Percentiles rank a stretch among this genome's conserved stretches.
Evolutionary conservation across 2,797 vertebrate genomes (phyloP).

Genomic region (Sebastes cheni): DNA sequence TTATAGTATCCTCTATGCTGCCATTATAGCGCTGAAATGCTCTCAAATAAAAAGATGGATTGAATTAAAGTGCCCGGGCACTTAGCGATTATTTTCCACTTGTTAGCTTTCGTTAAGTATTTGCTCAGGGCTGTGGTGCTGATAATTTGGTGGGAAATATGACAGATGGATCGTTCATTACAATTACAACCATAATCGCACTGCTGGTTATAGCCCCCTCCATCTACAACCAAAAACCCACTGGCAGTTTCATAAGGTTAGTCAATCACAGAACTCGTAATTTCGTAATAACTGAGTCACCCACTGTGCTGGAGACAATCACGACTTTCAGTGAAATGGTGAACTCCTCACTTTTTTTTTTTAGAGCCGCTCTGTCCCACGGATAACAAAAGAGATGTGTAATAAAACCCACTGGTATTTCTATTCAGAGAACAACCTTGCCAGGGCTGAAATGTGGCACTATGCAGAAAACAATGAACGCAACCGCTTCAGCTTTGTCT

Average conservation of each 20-base stretch:
- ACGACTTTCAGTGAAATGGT: slow-evolving; percentile 17
- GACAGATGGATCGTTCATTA: slow-evolving; percentile 80
- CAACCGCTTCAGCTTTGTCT: slow-evolving; percentile 32
- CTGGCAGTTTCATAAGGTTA: slow-evolving; percentile 60
- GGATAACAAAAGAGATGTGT: slow-evolving; percentile 31
- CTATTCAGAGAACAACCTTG: slow-evolving; percentile 16
- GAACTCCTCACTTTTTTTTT: slow-evolving; percentile 29
- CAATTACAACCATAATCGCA: slow-evolving; percentile 72
- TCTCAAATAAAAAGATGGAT: slow-evolving; percentile 74
- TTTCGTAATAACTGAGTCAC: slow-evolving; percentile 56
- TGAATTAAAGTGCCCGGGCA: slow-evolving; percentile 71
- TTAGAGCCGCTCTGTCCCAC: slow-evolving; percentile 24
- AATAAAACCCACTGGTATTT: slow-evolving; percentile 31
- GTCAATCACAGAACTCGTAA: slow-evolving; percentile 58
- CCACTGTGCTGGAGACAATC: slow-evolving; percentile 34
- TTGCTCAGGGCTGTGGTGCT: slow-evolving; percentile 72
- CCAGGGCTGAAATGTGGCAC: slow-evolving; percentile 1
- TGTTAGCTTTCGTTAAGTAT: slow-evolving; percentile 77
- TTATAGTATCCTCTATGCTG: slow-evolving; percentile 58
- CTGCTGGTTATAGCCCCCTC: slow-evolving; percentile 58
- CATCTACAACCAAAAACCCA: slow-evolving; percentile 52
- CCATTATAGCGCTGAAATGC: slow-evolving; percentile 48
- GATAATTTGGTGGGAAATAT: slow-evolving; percentile 79
- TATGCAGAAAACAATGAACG: slow-evolving; percentile 31
- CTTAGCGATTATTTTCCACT: slow-evolving; percentile 80